Percentiles rank a stretch among this genome's conserved stretches.
phyloP scores from a whole-genome alignment of 2,113 vertebrate species.

The Scortum barcoo region DNA sequence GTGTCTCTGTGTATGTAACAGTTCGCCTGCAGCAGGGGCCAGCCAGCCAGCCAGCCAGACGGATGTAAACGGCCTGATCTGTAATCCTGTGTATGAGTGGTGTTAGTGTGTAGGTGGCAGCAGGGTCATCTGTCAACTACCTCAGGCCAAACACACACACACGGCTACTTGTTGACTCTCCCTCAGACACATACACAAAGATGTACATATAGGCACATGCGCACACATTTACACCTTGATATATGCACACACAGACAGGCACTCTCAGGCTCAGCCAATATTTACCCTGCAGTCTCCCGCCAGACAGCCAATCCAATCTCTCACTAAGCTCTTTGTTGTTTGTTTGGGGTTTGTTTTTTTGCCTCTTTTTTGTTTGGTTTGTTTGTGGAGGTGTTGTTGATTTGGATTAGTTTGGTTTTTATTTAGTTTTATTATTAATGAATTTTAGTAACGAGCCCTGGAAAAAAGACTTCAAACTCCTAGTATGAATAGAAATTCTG shows the following conservation, averaged over 20 bases:
- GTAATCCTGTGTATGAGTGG: constrained; percentile 68
- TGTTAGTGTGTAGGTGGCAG: constrained; percentile 73
- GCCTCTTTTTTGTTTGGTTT: constrained; percentile 30
- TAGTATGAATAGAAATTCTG: not conserved
- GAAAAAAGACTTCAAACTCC: constrained; percentile 22
- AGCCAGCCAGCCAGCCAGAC: constrained; percentile 65
- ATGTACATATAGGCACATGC: constrained; percentile 37
- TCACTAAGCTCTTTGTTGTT: constrained; percentile 71
- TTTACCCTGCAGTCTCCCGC: constrained; percentile 76
- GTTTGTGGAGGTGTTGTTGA: constrained; percentile 57
- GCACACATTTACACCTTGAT: constrained; percentile 40
- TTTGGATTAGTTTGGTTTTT: constrained; percentile 53
- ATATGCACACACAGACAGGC: constrained; percentile 34
- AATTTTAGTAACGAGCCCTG: constrained; percentile 53
- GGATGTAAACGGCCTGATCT: constrained; percentile 70
- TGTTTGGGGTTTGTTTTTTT: constrained; percentile 53
- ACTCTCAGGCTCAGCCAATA: constrained; percentile 70
- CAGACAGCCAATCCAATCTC: constrained; percentile 71
- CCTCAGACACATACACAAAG: constrained; percentile 37
- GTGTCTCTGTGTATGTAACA: constrained; percentile 60
- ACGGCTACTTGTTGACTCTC: constrained; percentile 66
- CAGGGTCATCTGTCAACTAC: constrained; percentile 76
- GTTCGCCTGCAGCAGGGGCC: constrained; percentile 65
- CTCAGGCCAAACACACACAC: constrained; percentile 60
- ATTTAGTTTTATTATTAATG: constrained; percentile 57